Evolutionary conservation across 2,888 invertebrate genomes (phyloP).

Genomic region (Melinaea marsaeus): DNA sequence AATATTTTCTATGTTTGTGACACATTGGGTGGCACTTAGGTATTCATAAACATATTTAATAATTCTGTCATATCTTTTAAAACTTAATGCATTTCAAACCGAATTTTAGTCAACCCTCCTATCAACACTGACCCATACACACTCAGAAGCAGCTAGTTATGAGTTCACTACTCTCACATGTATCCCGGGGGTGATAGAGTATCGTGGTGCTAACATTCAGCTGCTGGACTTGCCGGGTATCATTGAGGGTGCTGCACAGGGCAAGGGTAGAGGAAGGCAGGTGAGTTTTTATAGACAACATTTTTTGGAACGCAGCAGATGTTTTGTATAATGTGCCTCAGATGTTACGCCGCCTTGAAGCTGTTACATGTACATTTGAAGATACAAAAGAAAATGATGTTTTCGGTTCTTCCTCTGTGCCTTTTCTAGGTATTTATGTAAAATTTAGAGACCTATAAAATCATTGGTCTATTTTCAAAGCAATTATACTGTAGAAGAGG

Average conservation of each 20-base stretch:
- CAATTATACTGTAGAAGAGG: too few relatives aligned
- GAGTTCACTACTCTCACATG: slow-evolving; percentile 99
- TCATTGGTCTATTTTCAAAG: too few relatives aligned
- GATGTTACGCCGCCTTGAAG: neutral
- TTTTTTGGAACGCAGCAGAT: neutral
- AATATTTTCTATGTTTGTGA: too few relatives aligned
- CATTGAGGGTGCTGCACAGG: slow-evolving; percentile 98
- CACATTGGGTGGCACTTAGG: too few relatives aligned
- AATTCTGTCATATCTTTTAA: neutral
- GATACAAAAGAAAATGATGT: too few relatives aligned
- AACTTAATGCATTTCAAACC: neutral
- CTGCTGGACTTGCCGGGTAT: slow-evolving; percentile 99
- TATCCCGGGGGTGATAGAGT: slow-evolving; percentile 99
- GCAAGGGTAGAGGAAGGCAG: slow-evolving; percentile 93
- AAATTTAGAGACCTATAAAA: too few relatives aligned
- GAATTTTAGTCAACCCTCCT: slow-evolving; percentile 90
- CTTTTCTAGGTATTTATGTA: too few relatives aligned
- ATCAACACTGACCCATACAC: slow-evolving; percentile 96
- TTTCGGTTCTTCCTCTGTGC: too few relatives aligned
- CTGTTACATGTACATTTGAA: too few relatives aligned
- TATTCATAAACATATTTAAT: neutral
- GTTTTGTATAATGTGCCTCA: neutral
- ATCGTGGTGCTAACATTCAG: slow-evolving; percentile 99
- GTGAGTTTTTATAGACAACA: slow-evolving; percentile 43
- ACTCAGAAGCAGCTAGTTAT: slow-evolving; percentile 97